A percentile compares a stretch with the other conserved stretches of the same genome.
These are phyloP conservation scores for Darevskia mixta DNA, from an alignment of 2,797 vertebrate genomes.

Conservation along the genomic window DNA sequence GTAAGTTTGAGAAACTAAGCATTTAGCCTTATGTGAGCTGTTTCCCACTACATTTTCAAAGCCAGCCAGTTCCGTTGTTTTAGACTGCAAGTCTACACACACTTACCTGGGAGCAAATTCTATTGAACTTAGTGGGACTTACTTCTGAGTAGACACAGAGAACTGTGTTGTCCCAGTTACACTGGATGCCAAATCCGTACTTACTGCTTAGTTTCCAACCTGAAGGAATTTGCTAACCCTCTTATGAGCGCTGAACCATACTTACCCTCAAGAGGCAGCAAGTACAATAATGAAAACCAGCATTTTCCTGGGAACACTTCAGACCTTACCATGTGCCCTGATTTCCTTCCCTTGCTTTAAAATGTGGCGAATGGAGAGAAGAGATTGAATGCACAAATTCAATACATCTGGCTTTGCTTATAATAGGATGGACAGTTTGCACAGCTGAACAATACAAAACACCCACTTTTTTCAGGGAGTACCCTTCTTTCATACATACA, in stretches of 20 bases:
- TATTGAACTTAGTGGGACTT: too few relatives aligned
- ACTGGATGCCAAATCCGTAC: not conserved
- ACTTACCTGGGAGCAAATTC: too few relatives aligned
- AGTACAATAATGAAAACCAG: not conserved
- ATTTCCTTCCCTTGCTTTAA: not conserved
- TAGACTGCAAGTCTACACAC: not conserved
- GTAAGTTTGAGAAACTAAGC: not conserved
- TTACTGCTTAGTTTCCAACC: not conserved
- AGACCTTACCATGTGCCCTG: not conserved
- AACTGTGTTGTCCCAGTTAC: not conserved
- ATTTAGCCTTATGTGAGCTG: not conserved
- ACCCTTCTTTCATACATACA: not conserved
- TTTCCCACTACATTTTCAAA: not conserved
- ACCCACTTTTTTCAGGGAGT: not conserved
- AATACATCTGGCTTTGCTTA: not conserved
- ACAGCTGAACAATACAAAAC: not conserved
- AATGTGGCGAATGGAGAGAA: not conserved
- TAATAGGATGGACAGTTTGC: not conserved
- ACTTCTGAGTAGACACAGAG: not conserved
- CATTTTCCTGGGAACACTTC: conserved; percentile 3
- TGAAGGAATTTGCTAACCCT: not conserved
- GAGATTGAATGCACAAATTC: not conserved
- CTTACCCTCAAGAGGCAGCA: not conserved
- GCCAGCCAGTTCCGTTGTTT: not conserved
- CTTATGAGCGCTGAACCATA: not conserved